Base-by-base conservation (phyloP, 2,888 invertebrate genomes). In the Hylaea fasciaria region DNA sequence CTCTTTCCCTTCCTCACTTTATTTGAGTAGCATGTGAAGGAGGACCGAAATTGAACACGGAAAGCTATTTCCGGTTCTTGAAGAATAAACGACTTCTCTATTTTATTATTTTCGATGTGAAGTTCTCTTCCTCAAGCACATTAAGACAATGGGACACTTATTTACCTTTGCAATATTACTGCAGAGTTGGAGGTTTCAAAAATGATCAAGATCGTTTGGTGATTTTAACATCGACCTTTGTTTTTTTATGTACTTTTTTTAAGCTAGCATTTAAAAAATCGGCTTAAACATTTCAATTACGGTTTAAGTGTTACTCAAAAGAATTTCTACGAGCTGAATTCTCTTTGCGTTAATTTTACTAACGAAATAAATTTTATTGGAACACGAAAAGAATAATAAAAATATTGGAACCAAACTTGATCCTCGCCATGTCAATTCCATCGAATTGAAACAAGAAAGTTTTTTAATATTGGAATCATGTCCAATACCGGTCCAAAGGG, bases 401-500 rank as follows among this genome's bases (percentile, higher is more conserved):
- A 47, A 47, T 46, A 32, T 17, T 2, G n/a, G 16, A 17, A 37
- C 35, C 1, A 12, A 22, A 22, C n/a, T 39, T 22, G 37, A 39
- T 37, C 12, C 17, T 17, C 10, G 35, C 44, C 39, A 40, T 54
- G 37, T 47, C 41, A 57, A 54, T 55, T 49, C 44, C 22, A 40
- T 32, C n/a, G 49, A 59, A 57, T 52, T 59, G 37, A 52, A 56
- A 57, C 48, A 48, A 51, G 62, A 66, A 66, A 66, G 63, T 66
- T 66, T 65, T 65, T 63, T 57, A 66, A 69, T 66, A 56, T 60
- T 57, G 44, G 53, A 41, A 44, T 58, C 54, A 45, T 59, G 63
- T 69, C 46, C 61, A 35, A 61, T 49, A 37, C 16, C 35, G 41
- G 41, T 55, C 58, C 55, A 53, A 41, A 46, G 53, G 56, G 58